phyloP scores from a whole-genome alignment of 2,113 vertebrate genomes.

The Solenodon paradoxus region DNA sequence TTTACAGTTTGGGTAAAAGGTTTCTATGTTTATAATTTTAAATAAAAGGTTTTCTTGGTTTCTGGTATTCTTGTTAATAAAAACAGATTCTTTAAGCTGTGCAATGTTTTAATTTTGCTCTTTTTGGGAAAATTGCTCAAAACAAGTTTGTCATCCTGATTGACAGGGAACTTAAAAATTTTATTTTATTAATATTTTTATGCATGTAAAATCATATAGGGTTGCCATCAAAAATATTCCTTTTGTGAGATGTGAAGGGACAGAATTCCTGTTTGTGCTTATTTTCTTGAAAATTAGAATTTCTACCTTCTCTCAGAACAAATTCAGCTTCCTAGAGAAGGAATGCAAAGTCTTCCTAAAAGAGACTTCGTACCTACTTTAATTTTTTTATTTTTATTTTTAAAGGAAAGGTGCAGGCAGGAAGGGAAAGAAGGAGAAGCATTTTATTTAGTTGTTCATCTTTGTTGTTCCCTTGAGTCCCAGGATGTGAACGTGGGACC shows the following conservation, averaged over 20 bases:
- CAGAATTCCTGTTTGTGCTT: not conserved
- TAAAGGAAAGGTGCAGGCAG: too few species aligned
- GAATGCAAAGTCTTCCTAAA: not conserved
- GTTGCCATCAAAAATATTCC: not conserved
- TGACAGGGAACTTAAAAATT: not conserved
- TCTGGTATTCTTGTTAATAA: not conserved
- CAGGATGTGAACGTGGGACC: too few species aligned
- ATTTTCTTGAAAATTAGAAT: conserved; percentile 12
- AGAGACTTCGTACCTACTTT: too few species aligned
- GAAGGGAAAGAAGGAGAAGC: too few species aligned
- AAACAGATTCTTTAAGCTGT: not conserved
- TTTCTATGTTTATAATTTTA: conserved; percentile 34
- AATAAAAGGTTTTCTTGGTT: not conserved
- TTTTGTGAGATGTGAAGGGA: not conserved
- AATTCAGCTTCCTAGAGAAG: not conserved
- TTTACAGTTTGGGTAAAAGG: too few species aligned
- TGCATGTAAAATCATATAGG: not conserved
- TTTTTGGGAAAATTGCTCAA: not conserved
- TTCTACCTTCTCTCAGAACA: not conserved
- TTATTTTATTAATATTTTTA: conserved; percentile 15
- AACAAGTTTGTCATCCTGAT: not conserved
- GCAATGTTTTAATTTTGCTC: not conserved
- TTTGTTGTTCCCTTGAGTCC: too few species aligned
- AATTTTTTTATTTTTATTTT: too few species aligned
- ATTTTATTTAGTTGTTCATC: too few species aligned